Conservation (phyloP, 2,113 vertebrate genomes). For the Silurus asotus region DNA sequence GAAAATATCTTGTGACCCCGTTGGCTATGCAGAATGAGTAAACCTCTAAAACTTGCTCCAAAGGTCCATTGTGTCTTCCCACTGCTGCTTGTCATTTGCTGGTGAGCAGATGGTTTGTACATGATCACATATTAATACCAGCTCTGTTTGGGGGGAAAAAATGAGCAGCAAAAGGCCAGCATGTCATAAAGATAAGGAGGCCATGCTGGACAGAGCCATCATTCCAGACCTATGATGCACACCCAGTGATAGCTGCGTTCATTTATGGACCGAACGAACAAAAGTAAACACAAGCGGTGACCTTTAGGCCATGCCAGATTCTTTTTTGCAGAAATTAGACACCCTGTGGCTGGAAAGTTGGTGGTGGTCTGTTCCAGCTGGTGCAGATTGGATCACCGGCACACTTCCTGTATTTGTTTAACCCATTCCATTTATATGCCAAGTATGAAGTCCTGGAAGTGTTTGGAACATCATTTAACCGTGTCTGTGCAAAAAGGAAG, state of each 20-base stretch:
- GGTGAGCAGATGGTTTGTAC: slow-evolving; percentile 74
- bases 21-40: slow-evolving; percentile 57
- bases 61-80: slow-evolving; percentile 70
- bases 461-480: neutral
- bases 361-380: neutral
- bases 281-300: slow-evolving; percentile 50
- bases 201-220: neutral
- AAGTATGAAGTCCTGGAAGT: neutral
- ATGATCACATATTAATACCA: slow-evolving; percentile 67
- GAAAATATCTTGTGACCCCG: slow-evolving; percentile 2
- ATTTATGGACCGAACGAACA: slow-evolving; percentile 34
- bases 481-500: slow-evolving; percentile 3
- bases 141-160: slow-evolving; percentile 59
- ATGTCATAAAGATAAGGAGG: slow-evolving; percentile 38
- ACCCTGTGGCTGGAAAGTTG: neutral
- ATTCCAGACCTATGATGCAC: slow-evolving; percentile 2
- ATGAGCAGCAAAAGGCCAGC: slow-evolving; percentile 66
- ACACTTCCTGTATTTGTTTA: neutral
- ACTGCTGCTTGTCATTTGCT: slow-evolving; percentile 66
- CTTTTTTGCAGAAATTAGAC: slow-evolving; percentile 36
- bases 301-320: slow-evolving; percentile 58
- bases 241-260: slow-evolving; percentile 10
- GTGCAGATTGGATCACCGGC: neutral
- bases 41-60: slow-evolving; percentile 60
- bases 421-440: neutral